Evolutionary conservation across 53 echinoderm and acorn worm species (phyloP).

Genomic region (Astropecten irregularis): DNA sequence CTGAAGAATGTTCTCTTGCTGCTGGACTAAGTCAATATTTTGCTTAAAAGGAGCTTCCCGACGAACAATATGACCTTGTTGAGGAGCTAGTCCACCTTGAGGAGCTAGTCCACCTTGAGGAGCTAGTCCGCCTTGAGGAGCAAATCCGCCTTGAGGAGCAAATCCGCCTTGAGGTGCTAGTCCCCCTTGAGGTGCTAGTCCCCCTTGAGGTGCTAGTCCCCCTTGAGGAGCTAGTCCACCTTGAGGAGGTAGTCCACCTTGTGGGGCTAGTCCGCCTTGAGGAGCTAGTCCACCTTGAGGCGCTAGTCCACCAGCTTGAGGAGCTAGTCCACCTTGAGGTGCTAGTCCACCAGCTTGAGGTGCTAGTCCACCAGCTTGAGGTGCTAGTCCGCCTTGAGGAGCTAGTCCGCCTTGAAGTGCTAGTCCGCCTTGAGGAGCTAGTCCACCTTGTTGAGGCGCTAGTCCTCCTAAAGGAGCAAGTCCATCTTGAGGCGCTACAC

Average conservation of each 20-base stretch:
- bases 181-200: background rate
- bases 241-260: slow-evolving; percentile 19
- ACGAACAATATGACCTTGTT: slow-evolving; percentile 24
- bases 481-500: slow-evolving; percentile 6
- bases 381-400: slow-evolving; percentile 35
- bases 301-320: background rate
- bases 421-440: slow-evolving; percentile 26
- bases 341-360: too few relatives aligned
- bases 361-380: background rate
- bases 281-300: background rate
- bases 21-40: slow-evolving; percentile 21
- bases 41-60: slow-evolving; percentile 10
- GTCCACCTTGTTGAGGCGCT: slow-evolving; percentile 38
- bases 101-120: slow-evolving; percentile 32
- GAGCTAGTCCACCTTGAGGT: slow-evolving; percentile 40
- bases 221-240: slow-evolving; percentile 18
- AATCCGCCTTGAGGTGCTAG: background rate
- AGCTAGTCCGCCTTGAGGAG: slow-evolving; percentile 23
- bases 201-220: slow-evolving; percentile 31
- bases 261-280: background rate
- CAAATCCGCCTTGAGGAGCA: slow-evolving; percentile 11
- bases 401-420: background rate
- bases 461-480: background rate
- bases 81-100: slow-evolving; percentile 24
- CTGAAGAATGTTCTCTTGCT: background rate